These are phyloP conservation scores for Drosophila aldrichi DNA, from an alignment of 2,888 invertebrate genomes.

Conservation along the genomic window DNA sequence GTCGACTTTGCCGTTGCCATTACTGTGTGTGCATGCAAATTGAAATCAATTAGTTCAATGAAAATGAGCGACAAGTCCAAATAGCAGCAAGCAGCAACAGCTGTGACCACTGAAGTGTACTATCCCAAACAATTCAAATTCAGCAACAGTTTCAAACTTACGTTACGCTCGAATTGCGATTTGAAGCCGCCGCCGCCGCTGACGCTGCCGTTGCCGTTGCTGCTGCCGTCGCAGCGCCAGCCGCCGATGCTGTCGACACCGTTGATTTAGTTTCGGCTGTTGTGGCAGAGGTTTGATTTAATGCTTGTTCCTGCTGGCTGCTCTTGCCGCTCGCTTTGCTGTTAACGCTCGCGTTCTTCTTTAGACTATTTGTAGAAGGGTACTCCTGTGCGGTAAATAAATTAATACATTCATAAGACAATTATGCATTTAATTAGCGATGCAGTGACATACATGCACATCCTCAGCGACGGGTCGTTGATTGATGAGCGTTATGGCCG, in stretches of 20 bases:
- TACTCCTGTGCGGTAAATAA: conserved; percentile 86
- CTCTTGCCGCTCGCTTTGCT: conserved; percentile 77
- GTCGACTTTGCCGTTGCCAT: conserved; percentile 88
- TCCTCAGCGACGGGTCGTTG: conserved; percentile 98
- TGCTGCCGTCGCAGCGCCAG: conserved; percentile 62
- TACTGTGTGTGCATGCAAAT: conserved; percentile 85
- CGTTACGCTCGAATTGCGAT: conserved; percentile 88
- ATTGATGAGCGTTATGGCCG: conserved; percentile 97
- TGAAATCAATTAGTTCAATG: conserved; percentile 81
- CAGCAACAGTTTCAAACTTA: conserved; percentile 85
- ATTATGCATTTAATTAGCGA: conserved; percentile 13
- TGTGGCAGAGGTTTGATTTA: conserved; percentile 79
- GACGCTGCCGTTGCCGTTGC: conserved; percentile 48
- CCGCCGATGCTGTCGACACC: conserved; percentile 79
- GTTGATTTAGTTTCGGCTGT: conserved; percentile 84
- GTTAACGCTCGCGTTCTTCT: conserved; percentile 79
- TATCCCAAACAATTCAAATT: conserved; percentile 53
- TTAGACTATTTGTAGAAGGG: conserved; percentile 86
- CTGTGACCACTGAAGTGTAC: conserved; percentile 53
- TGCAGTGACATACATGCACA: conserved; percentile 88
- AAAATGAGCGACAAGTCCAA: conserved; percentile 61
- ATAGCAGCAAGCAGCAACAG: conserved; percentile 21
- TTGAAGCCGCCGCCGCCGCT: conserved; percentile 83
- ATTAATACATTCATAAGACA: conserved; percentile 14
- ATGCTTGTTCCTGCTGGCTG: conserved; percentile 65